phyloP scores from a whole-genome alignment of 1,140 invertebrate species.

The Metopolophium dirhodum region DNA sequence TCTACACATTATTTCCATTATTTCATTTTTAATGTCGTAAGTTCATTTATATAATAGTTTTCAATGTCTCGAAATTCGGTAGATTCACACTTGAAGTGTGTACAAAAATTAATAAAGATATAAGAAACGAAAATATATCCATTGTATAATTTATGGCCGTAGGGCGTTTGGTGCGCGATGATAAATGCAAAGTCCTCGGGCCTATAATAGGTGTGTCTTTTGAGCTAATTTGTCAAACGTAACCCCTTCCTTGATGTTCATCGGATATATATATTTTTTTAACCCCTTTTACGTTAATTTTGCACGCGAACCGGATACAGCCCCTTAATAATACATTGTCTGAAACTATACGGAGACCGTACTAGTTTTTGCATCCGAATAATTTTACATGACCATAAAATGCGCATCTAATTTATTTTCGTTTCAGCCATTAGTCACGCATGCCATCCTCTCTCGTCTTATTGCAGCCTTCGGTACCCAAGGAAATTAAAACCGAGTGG shows the following conservation, averaged over 20 bases:
- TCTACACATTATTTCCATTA: not conserved
- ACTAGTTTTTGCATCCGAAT: not conserved
- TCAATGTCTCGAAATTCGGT: not conserved
- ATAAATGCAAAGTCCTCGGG: conserved; percentile 13
- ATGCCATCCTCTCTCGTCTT: not conserved
- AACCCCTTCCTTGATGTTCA: not conserved
- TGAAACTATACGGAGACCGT: not conserved
- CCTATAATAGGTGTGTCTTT: conserved; percentile 33
- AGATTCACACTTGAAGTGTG: not conserved
- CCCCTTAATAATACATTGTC: conserved; percentile 23
- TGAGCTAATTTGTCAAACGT: conserved; percentile 41
- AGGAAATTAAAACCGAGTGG: not conserved
- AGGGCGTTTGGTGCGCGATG: conserved; percentile 11
- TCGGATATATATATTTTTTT: not conserved
- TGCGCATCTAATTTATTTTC: conserved; percentile 31
- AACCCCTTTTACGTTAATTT: not conserved
- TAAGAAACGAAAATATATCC: not conserved
- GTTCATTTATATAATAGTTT: not conserved
- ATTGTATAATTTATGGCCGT: not conserved
- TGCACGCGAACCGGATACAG: not conserved
- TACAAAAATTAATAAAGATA: not conserved
- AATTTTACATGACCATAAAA: conserved; percentile 23
- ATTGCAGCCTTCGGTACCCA: not conserved
- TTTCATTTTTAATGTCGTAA: not conserved
- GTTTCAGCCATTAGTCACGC: not conserved